These are phyloP conservation scores for Hylomyscus alleni DNA, from an alignment of 2,797 vertebrate genomes.

Conservation along the genomic window DNA sequence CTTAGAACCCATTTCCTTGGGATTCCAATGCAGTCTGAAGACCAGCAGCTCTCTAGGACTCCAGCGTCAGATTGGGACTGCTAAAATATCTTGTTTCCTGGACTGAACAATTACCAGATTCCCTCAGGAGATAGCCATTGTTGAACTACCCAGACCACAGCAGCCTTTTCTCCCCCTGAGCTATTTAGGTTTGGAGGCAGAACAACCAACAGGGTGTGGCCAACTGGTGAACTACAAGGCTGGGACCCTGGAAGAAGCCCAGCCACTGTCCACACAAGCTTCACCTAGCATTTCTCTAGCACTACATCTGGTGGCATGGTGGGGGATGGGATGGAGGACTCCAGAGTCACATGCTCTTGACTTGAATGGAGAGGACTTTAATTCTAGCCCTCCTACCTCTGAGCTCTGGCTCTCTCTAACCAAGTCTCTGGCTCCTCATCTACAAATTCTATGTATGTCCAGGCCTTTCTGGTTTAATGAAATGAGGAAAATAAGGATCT, in stretches of 20 bases:
- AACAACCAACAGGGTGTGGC: neutral
- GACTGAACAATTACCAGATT: too few relatives aligned
- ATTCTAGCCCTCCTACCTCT: neutral
- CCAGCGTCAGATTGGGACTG: neutral
- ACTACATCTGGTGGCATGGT: neutral
- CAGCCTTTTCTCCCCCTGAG: neutral
- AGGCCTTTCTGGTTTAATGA: neutral
- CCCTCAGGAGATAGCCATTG: neutral
- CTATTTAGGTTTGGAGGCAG: neutral
- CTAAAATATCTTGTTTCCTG: neutral
- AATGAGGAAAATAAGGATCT: slow-evolving; percentile 16
- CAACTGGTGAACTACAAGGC: neutral
- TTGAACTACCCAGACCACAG: neutral
- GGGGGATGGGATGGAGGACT: too few relatives aligned
- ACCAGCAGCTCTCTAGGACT: neutral
- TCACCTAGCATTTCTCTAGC: neutral
- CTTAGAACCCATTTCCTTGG: neutral
- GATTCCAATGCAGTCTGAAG: neutral
- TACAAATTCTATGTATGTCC: neutral
- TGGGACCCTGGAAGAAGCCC: neutral
- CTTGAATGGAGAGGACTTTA: neutral
- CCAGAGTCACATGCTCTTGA: neutral
- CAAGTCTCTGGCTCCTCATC: neutral
- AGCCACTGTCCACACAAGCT: accelerated
- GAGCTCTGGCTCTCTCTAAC: neutral